Evolutionary conservation across 2,888 invertebrate genomes (phyloP).

Genomic region (Junonia oenone): DNA sequence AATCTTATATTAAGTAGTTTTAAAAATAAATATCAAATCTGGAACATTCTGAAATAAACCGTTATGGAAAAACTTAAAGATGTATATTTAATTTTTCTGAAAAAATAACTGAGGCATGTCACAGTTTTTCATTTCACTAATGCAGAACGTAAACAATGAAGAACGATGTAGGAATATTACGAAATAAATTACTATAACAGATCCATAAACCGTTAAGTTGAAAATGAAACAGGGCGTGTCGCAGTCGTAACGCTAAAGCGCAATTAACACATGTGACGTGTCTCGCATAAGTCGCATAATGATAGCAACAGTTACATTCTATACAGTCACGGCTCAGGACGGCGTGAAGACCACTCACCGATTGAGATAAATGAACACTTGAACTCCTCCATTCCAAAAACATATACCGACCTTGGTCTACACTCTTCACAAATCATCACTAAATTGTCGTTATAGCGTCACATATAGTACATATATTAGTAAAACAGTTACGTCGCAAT

Average conservation of each 20-base stretch:
- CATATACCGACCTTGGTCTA: neutral
- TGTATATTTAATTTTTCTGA: neutral
- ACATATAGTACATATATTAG: slow-evolving; percentile 66
- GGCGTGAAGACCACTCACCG: neutral
- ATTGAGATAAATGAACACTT: neutral
- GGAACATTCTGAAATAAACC: neutral
- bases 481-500: slow-evolving; percentile 59
- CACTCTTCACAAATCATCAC: neutral
- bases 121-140: neutral
- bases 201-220: slow-evolving; percentile 35
- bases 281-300: slow-evolving; percentile 64
- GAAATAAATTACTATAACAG: slow-evolving; percentile 33
- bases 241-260: slow-evolving; percentile 40
- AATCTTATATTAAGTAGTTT: neutral
- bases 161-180: slow-evolving; percentile 20
- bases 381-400: neutral
- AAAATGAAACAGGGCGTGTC: slow-evolving; percentile 39
- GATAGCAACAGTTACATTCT: slow-evolving; percentile 37
- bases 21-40: neutral
- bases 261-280: slow-evolving; percentile 49
- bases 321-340: neutral
- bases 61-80: neutral
- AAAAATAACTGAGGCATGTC: neutral
- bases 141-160: slow-evolving; percentile 19
- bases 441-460: slow-evolving; percentile 37